Conservation (phyloP, 2,113 vertebrate genomes). For the Tychaedon coryphoeus region DNA sequence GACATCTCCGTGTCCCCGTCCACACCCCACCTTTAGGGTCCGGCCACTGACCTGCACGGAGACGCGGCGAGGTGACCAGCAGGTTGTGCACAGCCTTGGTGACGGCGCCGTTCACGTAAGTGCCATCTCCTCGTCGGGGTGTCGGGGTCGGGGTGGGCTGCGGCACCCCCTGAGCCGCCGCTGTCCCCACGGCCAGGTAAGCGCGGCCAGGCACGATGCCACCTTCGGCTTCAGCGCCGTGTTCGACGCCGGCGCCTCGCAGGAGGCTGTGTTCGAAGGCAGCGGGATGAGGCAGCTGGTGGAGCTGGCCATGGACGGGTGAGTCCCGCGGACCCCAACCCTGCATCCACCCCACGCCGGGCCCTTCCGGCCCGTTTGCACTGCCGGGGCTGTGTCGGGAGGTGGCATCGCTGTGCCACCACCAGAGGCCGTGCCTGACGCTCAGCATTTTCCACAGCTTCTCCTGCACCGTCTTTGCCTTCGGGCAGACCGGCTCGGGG, state of each 20-base stretch:
- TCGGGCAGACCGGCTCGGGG: slow-evolving; percentile 78
- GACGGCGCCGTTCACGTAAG: slow-evolving; percentile 66
- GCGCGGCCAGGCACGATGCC: slow-evolving; percentile 48
- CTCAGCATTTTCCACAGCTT: slow-evolving; percentile 56
- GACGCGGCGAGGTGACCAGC: slow-evolving; percentile 54
- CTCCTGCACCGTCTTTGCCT: slow-evolving; percentile 78
- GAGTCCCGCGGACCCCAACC: neutral
- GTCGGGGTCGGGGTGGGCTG: too few relatives aligned
- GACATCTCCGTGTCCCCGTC: neutral
- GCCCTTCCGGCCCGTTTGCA: neutral
- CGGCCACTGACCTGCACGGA: slow-evolving; percentile 70
- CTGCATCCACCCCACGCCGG: fast-evolving
- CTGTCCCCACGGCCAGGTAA: slow-evolving; percentile 51
- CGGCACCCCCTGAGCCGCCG: neutral
- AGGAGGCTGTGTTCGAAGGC: slow-evolving; percentile 72
- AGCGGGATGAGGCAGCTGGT: slow-evolving; percentile 71
- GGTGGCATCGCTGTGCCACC: slow-evolving; percentile 11
- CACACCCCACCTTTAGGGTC: slow-evolving; percentile 42
- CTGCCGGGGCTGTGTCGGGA: neutral
- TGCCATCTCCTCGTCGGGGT: neutral
- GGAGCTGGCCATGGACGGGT: slow-evolving; percentile 70
- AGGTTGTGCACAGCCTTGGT: slow-evolving; percentile 68
- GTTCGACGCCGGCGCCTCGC: slow-evolving; percentile 64
- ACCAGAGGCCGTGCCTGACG: neutral
- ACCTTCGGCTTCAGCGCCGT: slow-evolving; percentile 69